A percentile compares a stretch with the other conserved stretches of the same genome.
Conservation (phyloP, 53 echinoderm and acorn worm genomes). For the Paelopatides confundens region DNA sequence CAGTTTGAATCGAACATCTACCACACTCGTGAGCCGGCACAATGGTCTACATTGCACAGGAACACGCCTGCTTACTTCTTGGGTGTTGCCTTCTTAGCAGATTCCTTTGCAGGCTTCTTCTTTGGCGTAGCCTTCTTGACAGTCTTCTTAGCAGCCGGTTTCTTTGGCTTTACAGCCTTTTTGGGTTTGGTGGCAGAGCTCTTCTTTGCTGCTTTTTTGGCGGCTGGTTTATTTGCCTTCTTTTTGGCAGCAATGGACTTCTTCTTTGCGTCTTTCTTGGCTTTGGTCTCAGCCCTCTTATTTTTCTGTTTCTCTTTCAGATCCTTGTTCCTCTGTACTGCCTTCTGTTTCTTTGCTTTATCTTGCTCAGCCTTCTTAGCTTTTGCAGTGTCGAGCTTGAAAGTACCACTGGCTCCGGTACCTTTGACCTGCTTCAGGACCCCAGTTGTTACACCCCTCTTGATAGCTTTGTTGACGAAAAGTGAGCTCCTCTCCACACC, state of each 20-base stretch:
- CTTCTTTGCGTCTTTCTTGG: conserved; percentile 60
- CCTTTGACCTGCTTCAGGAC: conserved; percentile 74
- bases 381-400: conserved; percentile 68
- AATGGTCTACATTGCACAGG: too few relatives aligned
- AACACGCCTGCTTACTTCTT: too few relatives aligned
- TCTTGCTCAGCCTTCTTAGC: conserved; percentile 70
- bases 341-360: conserved; percentile 70
- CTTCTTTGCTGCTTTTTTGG: conserved; percentile 65
- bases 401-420: conserved; percentile 79
- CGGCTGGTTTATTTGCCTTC: conserved; percentile 39
- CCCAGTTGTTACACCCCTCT: conserved; percentile 70
- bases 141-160: conserved; percentile 56
- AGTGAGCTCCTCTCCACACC: background rate
- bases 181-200: conserved; percentile 32
- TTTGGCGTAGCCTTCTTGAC: conserved; percentile 52
- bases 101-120: conserved; percentile 60
- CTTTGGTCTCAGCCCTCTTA: conserved; percentile 36
- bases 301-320: conserved; percentile 40
- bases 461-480: conserved; percentile 70
- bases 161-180: conserved; percentile 32
- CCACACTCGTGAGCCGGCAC: too few relatives aligned
- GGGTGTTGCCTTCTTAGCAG: conserved; percentile 46
- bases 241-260: conserved; percentile 30
- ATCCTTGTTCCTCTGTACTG: conserved; percentile 65
- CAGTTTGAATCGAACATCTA: too few relatives aligned